phyloP scores from a whole-genome alignment of 2,888 invertebrate genomes.

The Euplagia quadripunctaria region DNA sequence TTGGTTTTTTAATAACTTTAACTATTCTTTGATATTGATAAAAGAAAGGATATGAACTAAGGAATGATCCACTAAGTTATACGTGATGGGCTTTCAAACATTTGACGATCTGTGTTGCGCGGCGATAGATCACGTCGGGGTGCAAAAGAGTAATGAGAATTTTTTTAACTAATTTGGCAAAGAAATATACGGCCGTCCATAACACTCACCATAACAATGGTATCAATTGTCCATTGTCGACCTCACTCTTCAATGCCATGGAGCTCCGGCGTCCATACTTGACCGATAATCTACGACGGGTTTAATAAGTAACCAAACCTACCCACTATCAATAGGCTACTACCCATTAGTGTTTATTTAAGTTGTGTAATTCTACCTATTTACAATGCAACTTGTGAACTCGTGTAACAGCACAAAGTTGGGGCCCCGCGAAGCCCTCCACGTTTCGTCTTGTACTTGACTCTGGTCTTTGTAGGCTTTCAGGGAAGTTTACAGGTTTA shows the following conservation, averaged over 20 bases:
- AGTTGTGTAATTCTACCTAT: constrained; percentile 52
- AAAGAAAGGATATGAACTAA: neutral
- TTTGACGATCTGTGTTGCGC: no score
- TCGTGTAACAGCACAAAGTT: constrained; percentile 59
- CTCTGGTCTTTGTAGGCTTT: constrained; percentile 52
- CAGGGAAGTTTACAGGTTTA: constrained; percentile 36
- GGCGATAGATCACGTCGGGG: no score
- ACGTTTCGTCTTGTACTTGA: constrained; percentile 50
- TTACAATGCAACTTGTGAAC: constrained; percentile 49
- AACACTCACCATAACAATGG: no score
- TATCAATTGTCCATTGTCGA: no score
- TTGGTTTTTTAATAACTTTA: neutral
- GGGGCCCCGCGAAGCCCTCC: constrained; percentile 65
- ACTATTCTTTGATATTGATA: neutral
- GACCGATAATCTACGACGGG: neutral
- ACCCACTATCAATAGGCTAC: neutral
- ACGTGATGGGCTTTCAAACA: no score
- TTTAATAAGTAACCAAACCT: neutral
- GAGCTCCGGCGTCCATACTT: neutral
- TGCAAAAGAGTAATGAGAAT: no score
- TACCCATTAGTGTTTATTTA: constrained; percentile 1
- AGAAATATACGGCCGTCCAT: no score
- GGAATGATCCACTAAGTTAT: no score
- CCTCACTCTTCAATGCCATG: no score
- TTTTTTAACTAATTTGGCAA: no score